Conservation (phyloP, 2,797 vertebrate species). For the Macropus fuliginosus region DNA sequence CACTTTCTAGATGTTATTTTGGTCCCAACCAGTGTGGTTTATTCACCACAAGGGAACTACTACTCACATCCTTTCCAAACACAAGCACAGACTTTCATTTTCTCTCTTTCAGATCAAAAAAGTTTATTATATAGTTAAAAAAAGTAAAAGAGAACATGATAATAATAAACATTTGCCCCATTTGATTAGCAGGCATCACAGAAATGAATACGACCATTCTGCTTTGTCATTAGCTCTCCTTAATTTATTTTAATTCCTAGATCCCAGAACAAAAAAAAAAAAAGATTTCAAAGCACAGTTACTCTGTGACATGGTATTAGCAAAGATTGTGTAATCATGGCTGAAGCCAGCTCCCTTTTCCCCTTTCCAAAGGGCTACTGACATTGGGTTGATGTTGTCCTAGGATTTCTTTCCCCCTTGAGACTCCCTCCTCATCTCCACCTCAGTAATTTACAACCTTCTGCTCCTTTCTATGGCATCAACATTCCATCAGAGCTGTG, state of each 20-base stretch:
- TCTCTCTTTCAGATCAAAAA: background rate
- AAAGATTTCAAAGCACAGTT: background rate
- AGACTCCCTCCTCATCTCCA: slow-evolving; percentile 33
- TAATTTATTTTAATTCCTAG: background rate
- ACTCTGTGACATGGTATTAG: background rate
- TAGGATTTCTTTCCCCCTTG: background rate
- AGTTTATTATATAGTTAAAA: background rate
- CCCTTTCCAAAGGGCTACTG: background rate
- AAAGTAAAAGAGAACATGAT: background rate
- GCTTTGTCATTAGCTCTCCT: background rate
- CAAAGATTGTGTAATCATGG: background rate
- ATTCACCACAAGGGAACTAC: background rate
- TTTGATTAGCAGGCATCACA: background rate
- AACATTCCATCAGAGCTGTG: slow-evolving; percentile 50
- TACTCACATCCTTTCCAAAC: background rate
- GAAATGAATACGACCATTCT: background rate
- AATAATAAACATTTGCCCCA: background rate
- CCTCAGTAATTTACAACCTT: slow-evolving; percentile 60
- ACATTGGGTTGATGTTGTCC: slow-evolving; percentile 29
- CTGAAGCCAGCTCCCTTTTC: background rate
- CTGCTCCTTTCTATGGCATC: slow-evolving; percentile 33
- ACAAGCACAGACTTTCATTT: background rate
- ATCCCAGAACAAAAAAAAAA: background rate
- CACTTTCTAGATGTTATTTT: background rate
- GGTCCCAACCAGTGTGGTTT: background rate